Evolutionary conservation across 2,797 vertebrate genomes (phyloP).

Genomic region (Bradypodion pumilum): DNA sequence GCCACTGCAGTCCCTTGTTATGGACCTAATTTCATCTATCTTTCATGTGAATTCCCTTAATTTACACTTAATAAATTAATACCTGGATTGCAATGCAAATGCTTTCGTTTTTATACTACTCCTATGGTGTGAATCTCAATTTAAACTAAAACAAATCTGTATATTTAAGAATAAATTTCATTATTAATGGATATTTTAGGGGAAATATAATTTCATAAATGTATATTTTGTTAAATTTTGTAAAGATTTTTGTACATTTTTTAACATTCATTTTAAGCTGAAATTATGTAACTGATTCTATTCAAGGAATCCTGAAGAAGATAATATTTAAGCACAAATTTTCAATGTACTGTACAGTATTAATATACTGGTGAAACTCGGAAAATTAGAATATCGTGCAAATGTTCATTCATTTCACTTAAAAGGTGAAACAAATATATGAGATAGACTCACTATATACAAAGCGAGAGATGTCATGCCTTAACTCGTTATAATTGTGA

Average conservation of each 20-base stretch:
- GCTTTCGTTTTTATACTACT: neutral
- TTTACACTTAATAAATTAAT: neutral
- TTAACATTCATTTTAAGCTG: neutral
- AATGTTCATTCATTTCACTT: too few relatives aligned
- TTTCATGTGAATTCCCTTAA: neutral
- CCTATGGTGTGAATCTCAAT: neutral
- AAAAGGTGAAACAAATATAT: too few relatives aligned
- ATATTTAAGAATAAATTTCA: neutral
- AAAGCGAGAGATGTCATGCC: too few relatives aligned
- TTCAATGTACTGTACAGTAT: neutral
- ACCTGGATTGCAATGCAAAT: neutral
- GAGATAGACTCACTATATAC: too few relatives aligned
- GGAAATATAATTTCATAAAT: neutral
- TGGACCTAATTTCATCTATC: neutral
- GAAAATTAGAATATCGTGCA: too few relatives aligned
- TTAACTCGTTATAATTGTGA: too few relatives aligned
- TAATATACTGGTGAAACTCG: neutral
- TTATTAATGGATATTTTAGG: neutral
- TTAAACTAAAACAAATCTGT: neutral
- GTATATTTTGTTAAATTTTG: neutral
- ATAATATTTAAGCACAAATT: neutral
- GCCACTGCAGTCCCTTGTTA: too few relatives aligned
- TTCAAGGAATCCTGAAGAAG: neutral
- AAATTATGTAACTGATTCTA: neutral
- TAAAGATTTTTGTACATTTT: neutral